These are phyloP conservation scores for Adoxophyes honmai DNA, from an alignment of 1,140 invertebrate genomes.

Conservation along the genomic window DNA sequence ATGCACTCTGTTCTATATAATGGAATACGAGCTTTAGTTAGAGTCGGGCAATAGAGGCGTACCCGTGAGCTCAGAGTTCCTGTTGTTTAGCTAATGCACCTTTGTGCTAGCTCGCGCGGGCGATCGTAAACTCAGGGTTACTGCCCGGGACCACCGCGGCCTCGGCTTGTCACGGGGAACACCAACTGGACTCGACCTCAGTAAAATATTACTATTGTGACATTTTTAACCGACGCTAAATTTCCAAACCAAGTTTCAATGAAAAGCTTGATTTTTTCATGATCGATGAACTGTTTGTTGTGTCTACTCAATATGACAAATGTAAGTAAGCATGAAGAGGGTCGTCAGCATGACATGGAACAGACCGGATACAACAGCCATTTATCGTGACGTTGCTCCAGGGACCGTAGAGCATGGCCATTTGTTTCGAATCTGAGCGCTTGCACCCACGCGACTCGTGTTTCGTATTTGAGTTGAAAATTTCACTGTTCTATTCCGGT, in stretches of 20 bases:
- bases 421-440: slow-evolving; percentile 29
- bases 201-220: too few species aligned
- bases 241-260: too few species aligned
- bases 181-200: neutral
- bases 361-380: slow-evolving; percentile 25
- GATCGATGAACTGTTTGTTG: neutral
- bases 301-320: too few species aligned
- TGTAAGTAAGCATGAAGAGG: neutral
- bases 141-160: slow-evolving; percentile 35
- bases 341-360: slow-evolving; percentile 15
- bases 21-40: neutral
- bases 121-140: slow-evolving; percentile 46
- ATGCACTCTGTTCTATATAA: neutral
- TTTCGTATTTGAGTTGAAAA: neutral
- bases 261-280: neutral
- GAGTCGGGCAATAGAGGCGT: slow-evolving; percentile 26
- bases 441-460: slow-evolving; percentile 29
- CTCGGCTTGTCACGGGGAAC: slow-evolving; percentile 27
- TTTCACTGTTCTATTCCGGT: neutral
- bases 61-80: slow-evolving; percentile 44
- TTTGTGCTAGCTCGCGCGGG: slow-evolving; percentile 41
- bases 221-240: too few species aligned
- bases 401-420: slow-evolving; percentile 24
- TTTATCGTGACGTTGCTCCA: slow-evolving; percentile 24
- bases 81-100: slow-evolving; percentile 58